phyloP scores from a whole-genome alignment of 37 sponge, comb jelly and placozoan species.

The Mnemiopsis leidyi region DNA sequence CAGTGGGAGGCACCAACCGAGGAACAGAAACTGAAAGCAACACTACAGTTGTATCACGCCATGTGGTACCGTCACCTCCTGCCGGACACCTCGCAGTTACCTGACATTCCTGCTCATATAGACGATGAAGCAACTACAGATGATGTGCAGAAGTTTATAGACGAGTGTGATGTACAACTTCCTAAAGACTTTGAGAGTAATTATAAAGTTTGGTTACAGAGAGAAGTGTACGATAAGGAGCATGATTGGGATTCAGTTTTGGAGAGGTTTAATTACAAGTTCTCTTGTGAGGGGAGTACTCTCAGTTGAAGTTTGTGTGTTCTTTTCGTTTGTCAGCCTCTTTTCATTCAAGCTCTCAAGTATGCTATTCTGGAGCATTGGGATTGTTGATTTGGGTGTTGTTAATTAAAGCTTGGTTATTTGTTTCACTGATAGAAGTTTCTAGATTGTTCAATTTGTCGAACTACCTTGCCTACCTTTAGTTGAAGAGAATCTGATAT shows the following conservation, averaged over 20 bases:
- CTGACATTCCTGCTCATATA: constrained; percentile 66
- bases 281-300: not conserved
- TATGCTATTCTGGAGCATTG: too few species aligned
- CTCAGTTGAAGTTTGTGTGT: too few species aligned
- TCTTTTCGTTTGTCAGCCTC: not conserved
- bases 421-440: too few species aligned
- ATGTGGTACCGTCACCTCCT: constrained; percentile 55
- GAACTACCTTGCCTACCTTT: too few species aligned
- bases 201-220: constrained; percentile 91
- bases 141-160: constrained; percentile 37
- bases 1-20: constrained; percentile 53
- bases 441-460: too few species aligned
- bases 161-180: constrained; percentile 67
- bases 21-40: constrained; percentile 8
- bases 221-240: constrained; percentile 75
- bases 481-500: too few species aligned
- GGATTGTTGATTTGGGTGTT: too few species aligned
- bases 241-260: constrained; percentile 59
- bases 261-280: not conserved
- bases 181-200: constrained; percentile 77
- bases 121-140: constrained; percentile 67
- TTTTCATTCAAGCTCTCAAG: too few species aligned
- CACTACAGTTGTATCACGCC: constrained; percentile 4
- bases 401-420: too few species aligned
- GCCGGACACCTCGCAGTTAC: constrained; percentile 34